Conservation (phyloP, 2,113 vertebrate species). For the Menura novaehollandiae region DNA sequence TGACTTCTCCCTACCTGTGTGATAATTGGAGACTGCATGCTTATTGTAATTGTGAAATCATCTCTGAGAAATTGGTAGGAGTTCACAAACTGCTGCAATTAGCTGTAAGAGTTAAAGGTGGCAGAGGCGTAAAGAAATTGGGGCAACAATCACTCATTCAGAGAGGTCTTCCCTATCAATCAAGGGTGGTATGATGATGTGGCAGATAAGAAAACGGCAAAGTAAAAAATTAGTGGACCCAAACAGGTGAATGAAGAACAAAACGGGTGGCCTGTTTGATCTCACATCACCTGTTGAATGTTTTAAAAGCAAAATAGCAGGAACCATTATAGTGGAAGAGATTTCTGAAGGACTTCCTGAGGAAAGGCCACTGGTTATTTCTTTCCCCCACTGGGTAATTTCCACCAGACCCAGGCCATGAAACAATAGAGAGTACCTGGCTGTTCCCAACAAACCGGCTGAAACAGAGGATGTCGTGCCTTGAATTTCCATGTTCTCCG, state of each 20-base stretch:
- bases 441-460: background rate
- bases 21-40: background rate
- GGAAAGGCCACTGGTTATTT: background rate
- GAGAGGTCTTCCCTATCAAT: background rate
- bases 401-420: background rate
- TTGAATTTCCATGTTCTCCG: background rate
- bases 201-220: background rate
- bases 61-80: background rate
- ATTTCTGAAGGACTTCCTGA: background rate
- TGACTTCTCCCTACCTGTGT: background rate
- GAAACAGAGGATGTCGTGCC: background rate
- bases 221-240: background rate
- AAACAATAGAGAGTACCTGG: background rate
- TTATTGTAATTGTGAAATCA: background rate
- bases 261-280: background rate
- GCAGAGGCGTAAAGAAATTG: background rate
- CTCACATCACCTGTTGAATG: background rate
- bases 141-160: background rate
- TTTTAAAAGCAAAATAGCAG: background rate
- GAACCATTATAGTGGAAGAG: background rate
- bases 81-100: background rate
- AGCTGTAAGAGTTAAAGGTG: background rate
- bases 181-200: background rate
- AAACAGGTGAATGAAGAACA: background rate
- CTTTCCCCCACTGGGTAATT: background rate